Conservation (phyloP, 2,797 vertebrate species). For the Chaetophractus vellerosus region DNA sequence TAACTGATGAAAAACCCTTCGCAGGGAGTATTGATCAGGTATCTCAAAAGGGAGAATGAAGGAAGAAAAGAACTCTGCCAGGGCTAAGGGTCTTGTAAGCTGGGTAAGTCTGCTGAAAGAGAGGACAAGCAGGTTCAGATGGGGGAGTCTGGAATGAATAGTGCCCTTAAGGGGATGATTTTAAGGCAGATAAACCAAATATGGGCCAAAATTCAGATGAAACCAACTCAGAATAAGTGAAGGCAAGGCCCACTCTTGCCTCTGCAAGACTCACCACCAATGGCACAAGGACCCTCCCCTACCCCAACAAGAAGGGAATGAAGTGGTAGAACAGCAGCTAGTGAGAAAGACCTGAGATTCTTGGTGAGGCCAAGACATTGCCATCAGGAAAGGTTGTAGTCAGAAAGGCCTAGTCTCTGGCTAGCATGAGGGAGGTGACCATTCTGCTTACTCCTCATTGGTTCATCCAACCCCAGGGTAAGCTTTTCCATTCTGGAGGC, state of each 20-base stretch:
- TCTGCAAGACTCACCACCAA: neutral
- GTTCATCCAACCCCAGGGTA: neutral
- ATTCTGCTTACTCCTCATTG: neutral
- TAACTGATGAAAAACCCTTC: neutral
- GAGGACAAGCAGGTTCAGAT: neutral
- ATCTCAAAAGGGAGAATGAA: neutral
- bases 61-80: neutral
- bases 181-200: neutral
- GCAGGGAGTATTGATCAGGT: neutral
- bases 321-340: neutral
- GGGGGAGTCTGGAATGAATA: neutral
- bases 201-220: neutral
- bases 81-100: neutral
- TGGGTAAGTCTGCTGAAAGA: neutral
- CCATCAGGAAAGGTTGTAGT: neutral
- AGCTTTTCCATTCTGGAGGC: neutral
- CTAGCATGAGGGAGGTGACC: accelerated
- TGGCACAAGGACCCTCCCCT: neutral
- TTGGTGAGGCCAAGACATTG: neutral
- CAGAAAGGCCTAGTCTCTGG: neutral
- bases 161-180: neutral
- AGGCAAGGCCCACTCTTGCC: neutral
- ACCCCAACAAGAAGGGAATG: neutral
- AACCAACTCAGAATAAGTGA: neutral
- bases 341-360: neutral